Percentiles rank a stretch among this genome's conserved stretches.
Conservation (phyloP, 2,888 invertebrate species). For the Celastrina argiolus region DNA sequence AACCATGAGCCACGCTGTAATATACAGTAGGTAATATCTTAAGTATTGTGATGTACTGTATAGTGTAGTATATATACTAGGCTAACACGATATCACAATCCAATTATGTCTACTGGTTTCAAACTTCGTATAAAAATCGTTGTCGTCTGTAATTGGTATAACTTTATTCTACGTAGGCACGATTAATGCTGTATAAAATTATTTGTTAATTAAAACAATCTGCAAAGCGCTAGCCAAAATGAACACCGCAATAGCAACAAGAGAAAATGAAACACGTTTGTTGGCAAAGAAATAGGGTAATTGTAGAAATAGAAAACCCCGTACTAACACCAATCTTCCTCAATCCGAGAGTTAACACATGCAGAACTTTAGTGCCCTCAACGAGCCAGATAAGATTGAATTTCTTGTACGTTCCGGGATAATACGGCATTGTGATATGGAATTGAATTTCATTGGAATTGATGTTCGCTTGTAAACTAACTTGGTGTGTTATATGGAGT, state of each 20-base stretch:
- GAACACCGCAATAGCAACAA: background rate
- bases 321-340: background rate
- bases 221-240: no score
- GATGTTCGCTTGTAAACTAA: background rate
- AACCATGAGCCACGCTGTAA: no score
- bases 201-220: no score
- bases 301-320: conserved; percentile 1
- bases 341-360: conserved; percentile 37
- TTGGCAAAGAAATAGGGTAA: background rate
- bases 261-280: background rate
- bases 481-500: background rate
- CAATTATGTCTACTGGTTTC: no score
- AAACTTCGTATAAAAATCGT: no score
- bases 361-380: conserved; percentile 41
- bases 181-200: no score
- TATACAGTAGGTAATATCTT: no score
- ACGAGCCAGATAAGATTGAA: conserved; percentile 48
- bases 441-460: conserved; percentile 24
- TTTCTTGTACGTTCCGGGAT: conserved; percentile 39
- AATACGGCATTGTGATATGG: conserved; percentile 23
- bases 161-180: no score
- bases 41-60: no score
- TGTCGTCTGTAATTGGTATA: no score
- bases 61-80: no score
- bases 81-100: no score